Evolutionary conservation across 2,888 invertebrate species (phyloP), one percentile per base, ranked within the genome.

Genomic region (Pollenia amentaria): DNA sequence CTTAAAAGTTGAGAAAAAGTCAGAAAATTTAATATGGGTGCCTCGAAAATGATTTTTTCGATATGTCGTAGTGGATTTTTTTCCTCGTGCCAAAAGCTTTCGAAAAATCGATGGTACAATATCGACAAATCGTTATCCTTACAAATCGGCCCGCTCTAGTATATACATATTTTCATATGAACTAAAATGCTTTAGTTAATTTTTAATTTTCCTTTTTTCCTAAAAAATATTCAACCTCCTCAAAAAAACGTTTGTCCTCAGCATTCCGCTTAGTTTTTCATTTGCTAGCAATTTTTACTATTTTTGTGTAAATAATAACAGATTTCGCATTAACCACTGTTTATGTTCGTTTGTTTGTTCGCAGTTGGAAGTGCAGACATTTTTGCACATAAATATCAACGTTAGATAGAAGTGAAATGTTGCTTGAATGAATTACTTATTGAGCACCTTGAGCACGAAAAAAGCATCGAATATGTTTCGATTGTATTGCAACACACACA

Each of bases 351-450:
- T 48, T 29, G 29, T 29, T 29, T 29, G 29, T 29, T 3, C 6
- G 21, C n/a, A 60, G 48, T 69, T 69, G 78, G 9, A 29, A 67
- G 73, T 84, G 84, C 65, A 72, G 55, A 72, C 53, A 72, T 38
- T 86, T 77, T 80, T 53, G 44, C 83, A 67, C 78, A 67, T 57
- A 73, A 73, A 85, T 81, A 81, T 81, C 85, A 67, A 67, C 65
- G 73, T 62, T 46, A 81, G 85, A 81, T 77, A 84, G 73, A 84
- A 83, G 85, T 89, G 85, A 88, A 89, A 88, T 88, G 87, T 88
- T 88, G 89, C 87, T 88, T 87, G 88, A 89, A 88, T 88, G 89
- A 89, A 89, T 89, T 88, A 89, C 88, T 88, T 89, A 88, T 89
- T 89, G 89, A 88, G 85, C 87, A 87, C 88, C 88, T 89, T 88